Base-by-base conservation (phyloP, 1,140 invertebrate species). In the Battus philenor region DNA sequence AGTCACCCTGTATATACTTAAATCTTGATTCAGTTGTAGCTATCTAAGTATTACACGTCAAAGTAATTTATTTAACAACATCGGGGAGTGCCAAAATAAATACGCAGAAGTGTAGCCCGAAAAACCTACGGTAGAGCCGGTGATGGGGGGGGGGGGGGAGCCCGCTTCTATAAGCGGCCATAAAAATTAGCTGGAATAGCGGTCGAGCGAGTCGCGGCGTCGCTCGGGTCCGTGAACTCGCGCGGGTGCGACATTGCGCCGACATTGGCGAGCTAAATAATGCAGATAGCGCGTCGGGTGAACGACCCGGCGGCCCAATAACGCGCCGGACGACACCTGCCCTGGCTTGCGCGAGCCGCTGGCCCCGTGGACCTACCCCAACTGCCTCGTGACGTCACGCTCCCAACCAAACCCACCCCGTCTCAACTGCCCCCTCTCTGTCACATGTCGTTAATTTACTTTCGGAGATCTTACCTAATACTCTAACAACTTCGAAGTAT, bases 181-280 rank as follows among this genome's bases (percentile, higher is more conserved):
- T 36, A 36, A 36, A 36, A 36, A 36, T 36, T 36, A 36, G 33
- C 33, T 36, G 20, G 33, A 36, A 20, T 20, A 36, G 33, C 33
- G 33, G 33, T 36, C 33, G 33, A 36, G 33, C 33, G 33, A 36
- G 33, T 11, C 15, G 16, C 15, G 13, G 13, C 8, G 13, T n/a
- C 9, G 15, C 15, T 9, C 32, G 33, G 33, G 33, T 36, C 33
- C 33, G 15, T 36, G 33, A 36, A 36, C 33, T 36, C 33, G 17
- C 16, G 33, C 17, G 15, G 33, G 15, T 16, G 11, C 33, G 33
- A 18, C 33, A 36, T 36, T 36, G 33, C 33, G 33, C 33, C 33
- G 33, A 36, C 33, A 36, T 36, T 36, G 33, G 3, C 33, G 33
- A 16, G 33, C 33, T 36, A 36, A 36, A 36, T 36, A 36, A 36